Percentiles rank a stretch among this genome's conserved stretches.
Conservation (phyloP, 2,888 invertebrate genomes). For the Nymphalis urticae region DNA sequence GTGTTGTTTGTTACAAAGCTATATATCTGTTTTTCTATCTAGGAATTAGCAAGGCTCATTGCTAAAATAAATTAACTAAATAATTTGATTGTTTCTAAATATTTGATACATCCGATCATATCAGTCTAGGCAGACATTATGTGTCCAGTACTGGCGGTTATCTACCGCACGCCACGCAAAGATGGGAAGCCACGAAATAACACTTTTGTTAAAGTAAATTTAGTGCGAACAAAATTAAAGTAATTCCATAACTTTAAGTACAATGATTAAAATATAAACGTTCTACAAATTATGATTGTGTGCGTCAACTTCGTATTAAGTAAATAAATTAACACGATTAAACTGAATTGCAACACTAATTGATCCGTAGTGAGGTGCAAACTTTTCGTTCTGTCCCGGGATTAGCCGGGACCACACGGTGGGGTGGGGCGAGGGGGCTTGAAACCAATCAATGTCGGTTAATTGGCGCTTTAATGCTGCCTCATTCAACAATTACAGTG, state of each 20-base stretch:
- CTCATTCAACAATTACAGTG: conserved; percentile 78
- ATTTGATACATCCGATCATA: too few relatives aligned
- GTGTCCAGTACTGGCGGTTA: too few relatives aligned
- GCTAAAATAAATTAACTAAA: too few relatives aligned
- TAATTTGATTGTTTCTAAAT: too few relatives aligned
- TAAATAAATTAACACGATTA: conserved; percentile 34
- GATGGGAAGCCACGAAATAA: too few relatives aligned
- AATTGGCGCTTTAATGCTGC: conserved; percentile 79
- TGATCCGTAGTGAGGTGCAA: conserved; percentile 33
- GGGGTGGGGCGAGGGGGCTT: conserved; percentile 33
- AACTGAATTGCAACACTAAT: conserved; percentile 36
- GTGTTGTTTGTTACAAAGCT: too few relatives aligned
- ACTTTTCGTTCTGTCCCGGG: conserved; percentile 32
- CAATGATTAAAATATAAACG: background rate
- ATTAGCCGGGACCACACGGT: conserved; percentile 32
- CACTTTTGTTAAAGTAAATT: background rate
- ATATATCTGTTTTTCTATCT: too few relatives aligned
- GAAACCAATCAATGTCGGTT: conserved; percentile 78
- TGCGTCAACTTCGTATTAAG: background rate
- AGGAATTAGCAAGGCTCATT: too few relatives aligned
- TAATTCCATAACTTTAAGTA: background rate
- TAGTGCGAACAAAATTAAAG: background rate
- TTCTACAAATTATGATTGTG: background rate
- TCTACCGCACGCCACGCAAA: too few relatives aligned
- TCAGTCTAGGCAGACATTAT: too few relatives aligned